Evolutionary conservation across 2,113 vertebrate species (phyloP).

Genomic region (Malurus elegans): DNA sequence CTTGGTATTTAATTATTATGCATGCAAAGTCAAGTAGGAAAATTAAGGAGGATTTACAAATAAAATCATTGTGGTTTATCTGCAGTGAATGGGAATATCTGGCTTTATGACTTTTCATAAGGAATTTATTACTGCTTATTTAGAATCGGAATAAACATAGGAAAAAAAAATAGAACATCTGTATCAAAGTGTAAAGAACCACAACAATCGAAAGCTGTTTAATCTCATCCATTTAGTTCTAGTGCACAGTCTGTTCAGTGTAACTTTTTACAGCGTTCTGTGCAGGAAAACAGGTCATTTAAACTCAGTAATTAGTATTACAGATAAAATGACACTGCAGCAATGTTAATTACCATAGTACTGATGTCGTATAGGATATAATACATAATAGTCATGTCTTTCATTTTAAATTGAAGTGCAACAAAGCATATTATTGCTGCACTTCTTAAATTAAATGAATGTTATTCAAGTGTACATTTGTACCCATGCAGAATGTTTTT

Average conservation of each 20-base stretch:
- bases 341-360: conserved; percentile 69
- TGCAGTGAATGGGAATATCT: neutral
- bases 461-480: conserved; percentile 45
- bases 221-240: neutral
- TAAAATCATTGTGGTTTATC: neutral
- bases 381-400: conserved; percentile 72
- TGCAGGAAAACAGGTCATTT: conserved; percentile 64
- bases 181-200: neutral
- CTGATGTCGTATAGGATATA: conserved; percentile 62
- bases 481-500: neutral
- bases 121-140: neutral
- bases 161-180: neutral
- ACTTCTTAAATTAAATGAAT: conserved; percentile 73
- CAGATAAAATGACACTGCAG: conserved; percentile 65
- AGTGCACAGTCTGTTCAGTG: conserved; percentile 10
- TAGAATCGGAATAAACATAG: conserved; percentile 1
- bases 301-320: conserved; percentile 67
- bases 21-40: neutral
- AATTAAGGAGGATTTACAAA: neutral
- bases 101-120: neutral
- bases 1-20: neutral
- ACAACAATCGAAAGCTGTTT: neutral
- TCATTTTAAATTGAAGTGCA: conserved; percentile 78
- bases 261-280: conserved; percentile 56
- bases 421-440: conserved; percentile 70